Evolutionary conservation across 2,113 vertebrate species (phyloP), one percentile per base, ranked within the genome.

Genomic region (Acrocephalus kingi): DNA sequence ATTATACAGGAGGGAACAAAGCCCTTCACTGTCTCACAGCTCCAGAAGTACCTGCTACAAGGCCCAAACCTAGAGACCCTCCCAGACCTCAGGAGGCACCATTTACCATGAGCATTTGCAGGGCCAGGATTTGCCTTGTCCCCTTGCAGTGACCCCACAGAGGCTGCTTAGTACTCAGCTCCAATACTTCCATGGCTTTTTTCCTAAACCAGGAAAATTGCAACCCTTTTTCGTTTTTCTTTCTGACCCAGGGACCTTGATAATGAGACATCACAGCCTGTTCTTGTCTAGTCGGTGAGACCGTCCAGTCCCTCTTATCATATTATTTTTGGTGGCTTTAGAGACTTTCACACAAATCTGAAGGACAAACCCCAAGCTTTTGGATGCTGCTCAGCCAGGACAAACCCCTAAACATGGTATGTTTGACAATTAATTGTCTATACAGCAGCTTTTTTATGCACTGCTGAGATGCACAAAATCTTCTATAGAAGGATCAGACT

Each of bases 1-100:
- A 81, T 95, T 96, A 94, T 41, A 90, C 80, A 68, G 48, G 51
- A 56, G 61, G 49, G 92, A 90, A 80, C 85, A 95, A 96, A 93
- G 72, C 85, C 82, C 64, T 73, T 91, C 2, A 31, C 51, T 13
- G 27, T 71, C 79, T 94, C 77, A 41, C 33, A 22, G 68, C 54
- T 95, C 83, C 71, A 74, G 22, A 88, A 56, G 88, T 93, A 78
- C 80, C 83, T 92, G 56, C 69, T 87, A 33, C 15, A 15, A n/a
- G 79, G 76, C 46, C 90, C 73, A 46, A 66, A 81, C 76, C 72
- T 59, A 24, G 71, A 87, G 77, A 85, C 58, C 89, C 54, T 82
- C 84, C 49, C 52, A 61, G 74, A 61, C 71, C 66, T 91, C 0
- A 0, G 35, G 66, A 75, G 67, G 66, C 54, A 68, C 43, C 31